Percentiles rank a stretch among this genome's conserved stretches.
These are phyloP conservation scores for Rhimphoctona megacephalus DNA, from an alignment of 2,888 invertebrate species.

Conservation along the genomic window DNA sequence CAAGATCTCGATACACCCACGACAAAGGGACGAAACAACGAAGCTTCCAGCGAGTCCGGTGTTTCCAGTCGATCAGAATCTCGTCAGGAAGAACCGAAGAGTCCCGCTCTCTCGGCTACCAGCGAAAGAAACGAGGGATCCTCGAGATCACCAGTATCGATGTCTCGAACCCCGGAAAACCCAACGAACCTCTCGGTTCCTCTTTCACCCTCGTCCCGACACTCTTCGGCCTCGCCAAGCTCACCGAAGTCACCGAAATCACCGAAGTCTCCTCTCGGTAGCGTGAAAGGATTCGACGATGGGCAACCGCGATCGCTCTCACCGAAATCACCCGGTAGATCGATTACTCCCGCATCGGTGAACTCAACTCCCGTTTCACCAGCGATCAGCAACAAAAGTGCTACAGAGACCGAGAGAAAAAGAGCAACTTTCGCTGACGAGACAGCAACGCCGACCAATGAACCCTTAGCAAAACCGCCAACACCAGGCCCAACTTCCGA, in stretches of 20 bases:
- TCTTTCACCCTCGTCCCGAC: constrained; percentile 54
- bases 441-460: constrained; percentile 48
- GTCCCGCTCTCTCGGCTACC: constrained; percentile 18
- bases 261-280: constrained; percentile 60
- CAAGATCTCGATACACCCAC: background rate
- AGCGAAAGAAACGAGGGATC: background rate
- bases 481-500: constrained; percentile 49
- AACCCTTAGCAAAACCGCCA: constrained; percentile 45
- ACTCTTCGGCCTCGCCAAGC: constrained; percentile 17
- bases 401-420: constrained; percentile 59
- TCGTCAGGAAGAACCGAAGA: constrained; percentile 38
- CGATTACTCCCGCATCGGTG: background rate
- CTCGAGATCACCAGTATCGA: constrained; percentile 46
- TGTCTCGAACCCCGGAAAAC: constrained; percentile 48
- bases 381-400: constrained; percentile 18
- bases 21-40: background rate
- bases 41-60: constrained; percentile 24
- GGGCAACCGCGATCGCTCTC: constrained; percentile 78
- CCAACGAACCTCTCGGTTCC: constrained; percentile 61
- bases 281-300: constrained; percentile 80
- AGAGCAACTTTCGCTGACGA: constrained; percentile 68
- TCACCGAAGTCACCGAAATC: constrained; percentile 54
- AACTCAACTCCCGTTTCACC: constrained; percentile 1
- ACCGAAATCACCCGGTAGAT: constrained; percentile 71
- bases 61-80: constrained; percentile 57